Base-by-base conservation (phyloP, 2,113 vertebrate species). In the Sceloporus tristichus region DNA sequence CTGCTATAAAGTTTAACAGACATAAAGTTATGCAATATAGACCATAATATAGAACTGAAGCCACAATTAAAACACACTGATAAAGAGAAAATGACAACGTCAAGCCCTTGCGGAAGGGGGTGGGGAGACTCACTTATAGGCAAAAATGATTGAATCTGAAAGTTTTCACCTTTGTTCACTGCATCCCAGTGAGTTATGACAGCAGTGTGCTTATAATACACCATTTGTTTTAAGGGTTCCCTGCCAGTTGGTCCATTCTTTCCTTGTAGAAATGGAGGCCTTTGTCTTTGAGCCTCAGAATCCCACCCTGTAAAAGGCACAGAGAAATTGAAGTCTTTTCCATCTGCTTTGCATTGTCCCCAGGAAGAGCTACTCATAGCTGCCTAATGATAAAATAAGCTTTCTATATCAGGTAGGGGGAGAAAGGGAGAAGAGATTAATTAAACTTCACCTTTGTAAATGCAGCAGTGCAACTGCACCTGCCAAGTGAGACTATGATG, bases 401-500 rank as follows among this genome's bases (percentile, higher is more conserved):
- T 71, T 71, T 71, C 68, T 29, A 7, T 27, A 29, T 71, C 29
- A 29, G 25, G 27, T 29, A 11, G 29, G 68, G 42, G 48, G 48
- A 6, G 21, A 48, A 38, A 81, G 71, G 16, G 48, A 70, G 29
- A 27, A 76, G 23, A 68, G 14, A 78, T 19, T 78, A 78, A 86
- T 86, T 86, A 66, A 68, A 77, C 77, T 71, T 86, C 70, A 73
- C 65, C 65, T 40, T 77, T 88, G 25, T 66, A 56, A 76, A 83
- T 77, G 73, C 87, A 56, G 74, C 40, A 66, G 42, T 77, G 59
- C 62, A 83, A 29, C 56, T 85, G 40, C 88, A 85, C 42, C 78
- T 81, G 79, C 70, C 25, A 66, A 84, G 83, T 27, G 42, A 85
- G 76, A 84, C 40, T 53, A 53, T 59, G 29, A 90, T 87, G 87